Base-by-base conservation (phyloP, 2,888 invertebrate species). In the Hypomecis atomaria region DNA sequence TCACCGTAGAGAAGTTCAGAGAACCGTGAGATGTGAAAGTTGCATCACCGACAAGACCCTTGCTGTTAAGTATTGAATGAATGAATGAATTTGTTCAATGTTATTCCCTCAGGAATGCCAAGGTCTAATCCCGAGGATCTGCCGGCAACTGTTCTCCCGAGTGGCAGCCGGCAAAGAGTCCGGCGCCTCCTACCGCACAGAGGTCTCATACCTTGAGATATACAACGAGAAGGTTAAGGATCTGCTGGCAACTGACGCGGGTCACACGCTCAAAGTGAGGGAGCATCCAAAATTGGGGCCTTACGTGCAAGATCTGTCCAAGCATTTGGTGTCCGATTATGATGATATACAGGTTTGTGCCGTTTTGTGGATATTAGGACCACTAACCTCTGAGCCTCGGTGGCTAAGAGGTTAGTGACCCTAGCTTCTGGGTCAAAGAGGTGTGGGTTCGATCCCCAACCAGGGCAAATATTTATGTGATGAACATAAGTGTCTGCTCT, bases 151-250 rank as follows among this genome's bases (percentile, higher is more conserved):
- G 60, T 97, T 98, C 88, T 94, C 95, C 23, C 94, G 96, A 47
- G 97, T 97, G 94, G 95, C 96, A 11, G 95, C 96, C 13, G 96
- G 96, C 57, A 96, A 96, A 77, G 96, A 96, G 81, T 95, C 95
- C 44, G 97, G 97, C 1, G 96, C 96, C 0, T 97, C 96, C 0
- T 97, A 97, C 84, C 95, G 97, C 75, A 97, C 97, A 0, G 96
- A 97, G 84, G 97, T 98, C 78, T 96, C 96, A 82, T 97, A 97
- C 87, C 89, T 97, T 71, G 97, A 97, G 90, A 97, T 97, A 69
- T 97, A 97, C 89, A 97, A 97, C 83, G 97, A 97, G 86, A 93
- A 95, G 64, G 97, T 97, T 0, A 95, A 95, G 84, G 96, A 96
- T 83, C 88, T 96, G 67, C 87, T 96, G 59, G 93, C 95, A 8